A percentile compares a stretch with the other conserved stretches of the same genome.
These are phyloP conservation scores for Orientallactaga bullata DNA, from an alignment of 2,113 vertebrate species.

Conservation along the genomic window DNA sequence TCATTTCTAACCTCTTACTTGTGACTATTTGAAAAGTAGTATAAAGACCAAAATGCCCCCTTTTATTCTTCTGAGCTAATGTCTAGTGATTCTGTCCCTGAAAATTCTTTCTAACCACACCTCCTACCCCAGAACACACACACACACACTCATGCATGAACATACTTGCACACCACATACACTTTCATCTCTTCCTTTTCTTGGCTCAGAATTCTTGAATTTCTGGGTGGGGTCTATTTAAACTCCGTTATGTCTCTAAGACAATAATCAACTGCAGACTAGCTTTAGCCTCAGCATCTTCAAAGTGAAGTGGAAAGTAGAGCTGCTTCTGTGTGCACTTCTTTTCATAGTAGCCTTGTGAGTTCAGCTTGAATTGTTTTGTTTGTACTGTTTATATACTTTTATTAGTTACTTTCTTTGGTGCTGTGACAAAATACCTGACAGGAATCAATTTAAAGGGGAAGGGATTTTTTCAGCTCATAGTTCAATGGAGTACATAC, in stretches of 20 bases:
- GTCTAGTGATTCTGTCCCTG: not conserved
- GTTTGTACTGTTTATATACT: not conserved
- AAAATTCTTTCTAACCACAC: not conserved
- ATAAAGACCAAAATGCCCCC: not conserved
- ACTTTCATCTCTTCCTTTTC: not conserved
- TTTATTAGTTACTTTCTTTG: no score
- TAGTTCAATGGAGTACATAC: no score
- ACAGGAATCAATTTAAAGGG: no score
- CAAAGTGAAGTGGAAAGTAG: not conserved
- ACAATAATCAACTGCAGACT: not conserved
- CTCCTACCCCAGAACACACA: not conserved
- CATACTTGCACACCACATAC: not conserved
- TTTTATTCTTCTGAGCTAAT: not conserved
- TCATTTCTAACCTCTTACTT: conserved; percentile 22
- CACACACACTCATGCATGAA: not conserved
- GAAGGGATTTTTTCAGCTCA: no score
- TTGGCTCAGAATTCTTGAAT: not conserved
- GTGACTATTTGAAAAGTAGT: conserved; percentile 21
- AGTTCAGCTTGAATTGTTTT: not conserved
- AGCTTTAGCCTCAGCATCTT: not conserved
- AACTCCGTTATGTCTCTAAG: not conserved
- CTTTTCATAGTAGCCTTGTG: not conserved
- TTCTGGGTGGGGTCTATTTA: rapidly evolving
- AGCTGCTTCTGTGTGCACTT: not conserved
- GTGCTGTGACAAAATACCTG: no score